These are phyloP conservation scores for Drosophila yakuba DNA, from an alignment of 1,140 invertebrate species.

Conservation along the genomic window DNA sequence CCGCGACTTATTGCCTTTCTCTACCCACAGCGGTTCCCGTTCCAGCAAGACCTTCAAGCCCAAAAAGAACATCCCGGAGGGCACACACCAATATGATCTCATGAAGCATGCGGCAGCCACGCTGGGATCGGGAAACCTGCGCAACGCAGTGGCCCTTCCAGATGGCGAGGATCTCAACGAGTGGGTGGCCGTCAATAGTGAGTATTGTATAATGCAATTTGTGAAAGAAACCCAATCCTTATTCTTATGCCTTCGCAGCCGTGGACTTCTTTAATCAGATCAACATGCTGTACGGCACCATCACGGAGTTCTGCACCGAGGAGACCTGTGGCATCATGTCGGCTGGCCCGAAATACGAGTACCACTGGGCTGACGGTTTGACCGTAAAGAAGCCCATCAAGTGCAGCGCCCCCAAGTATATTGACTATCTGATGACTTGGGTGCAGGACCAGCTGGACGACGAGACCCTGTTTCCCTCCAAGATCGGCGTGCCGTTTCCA, in stretches of 20 bases:
- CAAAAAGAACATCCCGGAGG: constrained; percentile 99
- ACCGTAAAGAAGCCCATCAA: constrained; percentile 99
- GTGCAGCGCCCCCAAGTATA: constrained; percentile 99
- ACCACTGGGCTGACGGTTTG: constrained; percentile 99
- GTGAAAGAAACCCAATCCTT: neutral
- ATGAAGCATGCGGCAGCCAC: constrained; percentile 99
- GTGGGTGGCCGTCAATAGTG: constrained; percentile 99
- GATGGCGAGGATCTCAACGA: constrained; percentile 99
- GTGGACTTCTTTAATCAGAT: constrained; percentile 99
- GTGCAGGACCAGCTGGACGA: constrained; percentile 99
- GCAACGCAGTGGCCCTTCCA: constrained; percentile 97
- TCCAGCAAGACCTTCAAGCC: constrained; percentile 99
- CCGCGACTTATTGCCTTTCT: constrained; percentile 27
- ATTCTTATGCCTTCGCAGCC: constrained; percentile 85
- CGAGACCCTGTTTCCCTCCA: constrained; percentile 99
- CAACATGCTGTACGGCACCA: constrained; percentile 99
- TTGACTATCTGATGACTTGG: constrained; percentile 99
- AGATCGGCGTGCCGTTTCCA: constrained; percentile 99
- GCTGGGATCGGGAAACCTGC: constrained; percentile 97
- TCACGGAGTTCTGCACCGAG: constrained; percentile 99
- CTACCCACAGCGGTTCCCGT: constrained; percentile 85
- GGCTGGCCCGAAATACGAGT: constrained; percentile 99
- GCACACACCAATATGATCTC: constrained; percentile 99
- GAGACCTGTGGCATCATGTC: constrained; percentile 99
- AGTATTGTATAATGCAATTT: constrained; percentile 83